Evolutionary conservation across 2,113 vertebrate species (phyloP), one percentile per base, ranked within the genome.

Genomic region (Rhynchomys soricoides): DNA sequence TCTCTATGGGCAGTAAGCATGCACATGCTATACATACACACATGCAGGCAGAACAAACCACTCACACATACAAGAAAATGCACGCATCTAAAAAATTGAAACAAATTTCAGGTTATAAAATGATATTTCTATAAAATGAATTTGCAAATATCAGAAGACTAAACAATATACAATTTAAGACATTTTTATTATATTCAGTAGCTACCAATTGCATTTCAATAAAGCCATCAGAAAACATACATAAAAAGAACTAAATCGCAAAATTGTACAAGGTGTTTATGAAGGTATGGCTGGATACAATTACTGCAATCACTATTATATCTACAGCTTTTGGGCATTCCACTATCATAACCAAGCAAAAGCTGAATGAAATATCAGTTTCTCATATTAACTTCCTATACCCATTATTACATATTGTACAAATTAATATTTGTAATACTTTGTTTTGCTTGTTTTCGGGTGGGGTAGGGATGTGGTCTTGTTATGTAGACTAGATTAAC

Each of bases 121-220:
- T 4, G 16, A 78, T 22, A 71, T 37, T 94, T 86, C 55, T 71
- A 40, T 77, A 94, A 90, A 66, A 52, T 90, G 68, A 95, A 93
- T 37, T 64, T 59, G 12, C 48, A 95, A 91, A 64, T 77, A 64
- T 43, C 71, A 43, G 29, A 88, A 83, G 77, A 66, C 74, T 94
- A 97, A 62, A 83, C 52, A 91, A 89, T 48, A 45, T 86, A 86
- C 91, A 81, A 96, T 85, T 68, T 66, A 96, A 95, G 19, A 21
- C 45, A 87, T 40, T 90, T 91, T 94, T 85, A 31, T 90, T 87
- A 68, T 87, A 78, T 78, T 94, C 40, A 91, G 78, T 2, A 68
- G 7, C 48, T 21, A 55, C 89, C 57, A 88, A 85, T 94, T 77
- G 70, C 0, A 59, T 71, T 73, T 90, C n/a, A 94, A 43, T 86